Evolutionary conservation across 2,888 invertebrate species (phyloP), one percentile per base, ranked within the genome.

Genomic region (Platerodrilus igneus): DNA sequence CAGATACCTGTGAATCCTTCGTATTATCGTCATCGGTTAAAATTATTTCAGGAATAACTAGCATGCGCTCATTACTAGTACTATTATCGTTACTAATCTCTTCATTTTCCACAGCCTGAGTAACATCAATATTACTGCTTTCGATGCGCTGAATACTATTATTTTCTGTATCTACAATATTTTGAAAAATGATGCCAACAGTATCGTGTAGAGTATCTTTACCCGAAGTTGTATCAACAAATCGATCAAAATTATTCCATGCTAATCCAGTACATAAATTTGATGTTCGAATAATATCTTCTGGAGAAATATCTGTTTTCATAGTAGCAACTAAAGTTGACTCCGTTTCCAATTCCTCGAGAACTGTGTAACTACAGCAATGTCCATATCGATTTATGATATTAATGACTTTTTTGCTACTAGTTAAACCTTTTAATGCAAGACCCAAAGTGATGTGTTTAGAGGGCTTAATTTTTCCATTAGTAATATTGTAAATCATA

Each of bases 191-290:
- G n/a, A n/a, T n/a, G n/a, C n/a, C n/a, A n/a, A n/a, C n/a, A n/a
- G n/a, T n/a, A n/a, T n/a, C n/a, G n/a, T n/a, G n/a, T n/a, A n/a
- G n/a, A n/a, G 44, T 44, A 32, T 50, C 37, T 41, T 49, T 47
- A 2, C 48, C 51, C 15, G 13, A 37, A 1, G 9, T 10, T 6
- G 46, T 48, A 5, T 50, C 47, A 4, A 51, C 47, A 39, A 37
- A 48, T 22, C 46, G 21, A 20, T 51, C 49, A 17, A 41, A 50
- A 37, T 51, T 51, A 17, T 51, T 37, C 9, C 20, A 51, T 7
- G 51, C 51, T 9, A 50, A 8, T 17, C 44, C 42, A 16, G 45
- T 42, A 16, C 15, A 16, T 10, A 42, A 31, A 14, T 26, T 28
- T n/a, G 7, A 2, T 17, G 6, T 16, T 25, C 17, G 23, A 11